Base-by-base conservation (phyloP, 2,888 invertebrate species). In the Plemyria rubiginata region DNA sequence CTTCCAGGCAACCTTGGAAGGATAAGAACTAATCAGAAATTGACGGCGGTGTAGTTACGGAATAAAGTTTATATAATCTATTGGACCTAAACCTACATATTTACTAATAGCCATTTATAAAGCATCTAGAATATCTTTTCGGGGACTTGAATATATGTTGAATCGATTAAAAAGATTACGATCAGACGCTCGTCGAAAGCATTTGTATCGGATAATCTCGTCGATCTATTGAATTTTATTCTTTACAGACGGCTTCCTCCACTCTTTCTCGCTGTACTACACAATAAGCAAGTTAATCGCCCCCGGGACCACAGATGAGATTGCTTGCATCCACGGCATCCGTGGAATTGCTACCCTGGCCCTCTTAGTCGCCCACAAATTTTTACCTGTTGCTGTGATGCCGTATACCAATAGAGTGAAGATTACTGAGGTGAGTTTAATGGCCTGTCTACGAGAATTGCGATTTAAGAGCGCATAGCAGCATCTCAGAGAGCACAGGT, bases 251-350 rank as follows among this genome's bases (percentile, higher is more conserved):
- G 81, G 86, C 38, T 79, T 89, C 70, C 68, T 92, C 36, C 90
- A 93, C 75, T 90, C 94, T 0, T 96, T 96, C 85, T 96, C 96
- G 0, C 85, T 96, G 8, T 94, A 95, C 78, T 94, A 93, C 62
- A 95, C 96, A 16, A 75, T 94, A 8, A 82, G 82, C 54, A 93
- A 94, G 76, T 87, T 96, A 66, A 77, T 94, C 12, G 93, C 91
- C 16, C 93, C 94, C 0, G 90, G 92, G 0, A 79, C 84, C 0
- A 78, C 85, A 1, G 93, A 93, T 32, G 94, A 95, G 71, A 95
- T 96, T 68, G 92, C 94, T 38, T 95, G 96, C 77, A 94, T 96
- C 64, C 95, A 97, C 72, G 95, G 96, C 3, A 90, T 97, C 38
- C 93, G 96, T 67, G 94, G 94, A n/a, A 74, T 95, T 41, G 94